phyloP scores from a whole-genome alignment of 2,113 vertebrate species.

The Larimichthys crocea region DNA sequence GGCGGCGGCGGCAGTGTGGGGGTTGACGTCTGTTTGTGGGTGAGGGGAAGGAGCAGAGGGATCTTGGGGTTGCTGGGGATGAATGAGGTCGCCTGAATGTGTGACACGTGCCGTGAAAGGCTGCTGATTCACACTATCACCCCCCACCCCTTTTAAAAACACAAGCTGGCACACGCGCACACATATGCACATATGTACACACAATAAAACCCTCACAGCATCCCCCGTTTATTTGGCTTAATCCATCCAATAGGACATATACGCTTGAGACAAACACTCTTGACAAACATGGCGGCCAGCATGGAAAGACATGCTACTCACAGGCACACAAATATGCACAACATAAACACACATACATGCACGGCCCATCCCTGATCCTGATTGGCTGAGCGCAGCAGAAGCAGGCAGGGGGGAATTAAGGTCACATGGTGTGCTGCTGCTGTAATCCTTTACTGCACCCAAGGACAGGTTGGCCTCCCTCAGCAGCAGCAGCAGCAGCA shows the following conservation, averaged over 20 bases:
- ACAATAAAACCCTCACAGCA: slow-evolving; percentile 39
- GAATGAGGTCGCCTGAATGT: slow-evolving; percentile 77
- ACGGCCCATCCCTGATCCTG: slow-evolving; percentile 66
- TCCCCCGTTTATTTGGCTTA: slow-evolving; percentile 50
- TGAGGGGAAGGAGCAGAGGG: slow-evolving; percentile 57
- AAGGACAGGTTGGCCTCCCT: slow-evolving; percentile 72
- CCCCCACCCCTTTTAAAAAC: slow-evolving; percentile 37
- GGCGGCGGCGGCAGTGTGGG: slow-evolving; percentile 54
- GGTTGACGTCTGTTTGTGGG: slow-evolving; percentile 67
- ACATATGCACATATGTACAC: slow-evolving; percentile 35
- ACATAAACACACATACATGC: slow-evolving; percentile 46
- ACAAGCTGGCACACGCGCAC: slow-evolving; percentile 52
- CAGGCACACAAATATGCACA: slow-evolving; percentile 41
- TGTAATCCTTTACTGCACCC: slow-evolving; percentile 79
- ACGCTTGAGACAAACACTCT: slow-evolving; percentile 31
- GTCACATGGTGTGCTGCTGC: slow-evolving; percentile 77
- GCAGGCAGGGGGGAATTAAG: slow-evolving; percentile 78
- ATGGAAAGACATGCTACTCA: slow-evolving; percentile 11
- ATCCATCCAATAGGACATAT: slow-evolving; percentile 46
- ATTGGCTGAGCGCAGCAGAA: slow-evolving; percentile 67
- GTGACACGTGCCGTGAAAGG: slow-evolving; percentile 73
- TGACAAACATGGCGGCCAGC: slow-evolving; percentile 33
- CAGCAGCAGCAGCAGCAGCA: slow-evolving; percentile 26
- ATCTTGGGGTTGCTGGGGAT: slow-evolving; percentile 70
- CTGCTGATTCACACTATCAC: slow-evolving; percentile 70